A percentile compares a stretch with the other conserved stretches of the same genome.
phyloP scores from a whole-genome alignment of 2,888 invertebrate genomes.

The Rhyacophila evoluta region DNA sequence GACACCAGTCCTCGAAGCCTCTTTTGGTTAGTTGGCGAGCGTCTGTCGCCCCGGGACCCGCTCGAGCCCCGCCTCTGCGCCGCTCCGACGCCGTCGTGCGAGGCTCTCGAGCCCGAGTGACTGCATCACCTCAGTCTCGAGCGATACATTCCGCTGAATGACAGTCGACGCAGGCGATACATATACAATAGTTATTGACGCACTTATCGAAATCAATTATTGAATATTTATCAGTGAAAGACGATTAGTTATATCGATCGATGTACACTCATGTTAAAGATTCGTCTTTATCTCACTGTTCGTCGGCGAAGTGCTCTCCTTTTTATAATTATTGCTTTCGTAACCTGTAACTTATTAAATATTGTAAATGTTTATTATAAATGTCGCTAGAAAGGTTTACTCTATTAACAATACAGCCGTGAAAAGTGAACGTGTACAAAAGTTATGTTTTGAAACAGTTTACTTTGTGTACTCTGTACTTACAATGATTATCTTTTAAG shows the following conservation, averaged over 20 bases:
- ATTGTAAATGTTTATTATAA: not conserved
- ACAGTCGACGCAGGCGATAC: not conserved
- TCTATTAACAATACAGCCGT: not conserved
- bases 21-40: not conserved
- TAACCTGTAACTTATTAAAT: too few species aligned
- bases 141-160: not conserved
- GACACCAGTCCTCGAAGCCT: constrained; percentile 4
- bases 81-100: not conserved
- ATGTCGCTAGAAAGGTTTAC: not conserved
- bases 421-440: not conserved
- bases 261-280: too few species aligned
- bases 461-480: not conserved
- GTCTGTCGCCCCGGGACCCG: not conserved
- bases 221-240: too few species aligned
- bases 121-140: not conserved
- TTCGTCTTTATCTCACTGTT: too few species aligned
- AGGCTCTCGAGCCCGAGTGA: not conserved
- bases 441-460: too few species aligned
- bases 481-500: not conserved
- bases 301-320: too few species aligned
- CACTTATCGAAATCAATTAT: too few species aligned
- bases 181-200: too few species aligned
- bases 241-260: too few species aligned
- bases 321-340: too few species aligned
- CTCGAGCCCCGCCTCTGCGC: not conserved